phyloP scores from a whole-genome alignment of 2,888 invertebrate species.

The Chesias legatella region DNA sequence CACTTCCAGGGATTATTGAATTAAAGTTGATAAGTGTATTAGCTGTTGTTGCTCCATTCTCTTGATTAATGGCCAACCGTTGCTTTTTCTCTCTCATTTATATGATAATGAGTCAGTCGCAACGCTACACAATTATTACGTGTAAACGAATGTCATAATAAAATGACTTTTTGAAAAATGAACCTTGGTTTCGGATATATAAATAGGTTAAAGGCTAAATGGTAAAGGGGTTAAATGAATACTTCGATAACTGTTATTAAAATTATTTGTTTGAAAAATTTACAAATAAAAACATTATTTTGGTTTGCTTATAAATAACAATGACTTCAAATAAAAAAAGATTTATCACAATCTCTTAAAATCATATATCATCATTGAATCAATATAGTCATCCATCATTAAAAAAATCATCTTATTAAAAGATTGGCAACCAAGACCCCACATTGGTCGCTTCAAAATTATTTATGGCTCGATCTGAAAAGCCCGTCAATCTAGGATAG shows the following conservation, averaged over 20 bases:
- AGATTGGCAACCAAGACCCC: constrained; percentile 14
- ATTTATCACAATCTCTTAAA: too few species aligned
- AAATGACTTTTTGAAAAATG: constrained; percentile 53
- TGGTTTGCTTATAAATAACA: too few species aligned
- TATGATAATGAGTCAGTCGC: constrained; percentile 74
- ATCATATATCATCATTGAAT: too few species aligned
- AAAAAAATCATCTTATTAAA: too few species aligned
- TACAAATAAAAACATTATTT: too few species aligned
- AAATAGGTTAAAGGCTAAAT: too few species aligned
- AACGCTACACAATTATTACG: constrained; percentile 69
- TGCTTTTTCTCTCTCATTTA: constrained; percentile 78
- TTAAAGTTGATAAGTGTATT: constrained; percentile 80
- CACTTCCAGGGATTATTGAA: constrained; percentile 71
- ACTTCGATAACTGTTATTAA: too few species aligned
- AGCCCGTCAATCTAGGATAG: constrained; percentile 48
- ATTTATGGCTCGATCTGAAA: constrained; percentile 43
- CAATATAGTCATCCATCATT: too few species aligned
- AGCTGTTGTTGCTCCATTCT: constrained; percentile 76
- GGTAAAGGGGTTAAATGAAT: too few species aligned
- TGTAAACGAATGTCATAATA: constrained; percentile 65
- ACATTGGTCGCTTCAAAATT: constrained; percentile 43
- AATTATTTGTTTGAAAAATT: too few species aligned
- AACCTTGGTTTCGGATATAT: constrained; percentile 9
- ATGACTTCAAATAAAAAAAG: too few species aligned
- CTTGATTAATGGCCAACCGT: constrained; percentile 71